Conservation (phyloP, 2,797 vertebrate genomes). For the Poliocrania exsul region DNA sequence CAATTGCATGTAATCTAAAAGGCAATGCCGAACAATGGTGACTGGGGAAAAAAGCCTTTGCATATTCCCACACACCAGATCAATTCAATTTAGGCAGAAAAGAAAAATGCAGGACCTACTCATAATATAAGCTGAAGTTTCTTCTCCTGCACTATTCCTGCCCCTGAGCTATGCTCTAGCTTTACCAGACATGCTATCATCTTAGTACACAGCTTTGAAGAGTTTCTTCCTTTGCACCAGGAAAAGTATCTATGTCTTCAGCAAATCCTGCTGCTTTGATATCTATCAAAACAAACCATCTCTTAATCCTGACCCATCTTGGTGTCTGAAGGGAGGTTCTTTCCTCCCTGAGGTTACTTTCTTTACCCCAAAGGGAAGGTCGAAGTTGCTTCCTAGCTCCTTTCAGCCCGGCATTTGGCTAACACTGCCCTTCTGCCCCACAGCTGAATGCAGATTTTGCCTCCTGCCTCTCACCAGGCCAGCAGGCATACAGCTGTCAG, state of each 20-base stretch:
- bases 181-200: not conserved
- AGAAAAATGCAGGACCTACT: not conserved
- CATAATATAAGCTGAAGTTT: not conserved
- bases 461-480: not conserved
- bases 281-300: not conserved
- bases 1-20: not conserved
- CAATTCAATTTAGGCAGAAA: not conserved
- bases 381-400: not conserved
- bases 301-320: not conserved
- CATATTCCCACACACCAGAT: not conserved
- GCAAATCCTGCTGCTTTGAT: not conserved
- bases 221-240: not conserved
- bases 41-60: not conserved
- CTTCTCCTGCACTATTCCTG: not conserved
- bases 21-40: not conserved
- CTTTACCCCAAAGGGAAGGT: not conserved
- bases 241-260: not conserved
- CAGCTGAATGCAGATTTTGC: not conserved
- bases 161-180: not conserved
- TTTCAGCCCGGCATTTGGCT: not conserved
- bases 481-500: not conserved
- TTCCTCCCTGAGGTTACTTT: not conserved
- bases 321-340: not conserved
- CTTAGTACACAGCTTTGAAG: not conserved
- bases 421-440: not conserved